Conservation (phyloP, 2,113 vertebrate species). For the Nanorana parkeri region DNA sequence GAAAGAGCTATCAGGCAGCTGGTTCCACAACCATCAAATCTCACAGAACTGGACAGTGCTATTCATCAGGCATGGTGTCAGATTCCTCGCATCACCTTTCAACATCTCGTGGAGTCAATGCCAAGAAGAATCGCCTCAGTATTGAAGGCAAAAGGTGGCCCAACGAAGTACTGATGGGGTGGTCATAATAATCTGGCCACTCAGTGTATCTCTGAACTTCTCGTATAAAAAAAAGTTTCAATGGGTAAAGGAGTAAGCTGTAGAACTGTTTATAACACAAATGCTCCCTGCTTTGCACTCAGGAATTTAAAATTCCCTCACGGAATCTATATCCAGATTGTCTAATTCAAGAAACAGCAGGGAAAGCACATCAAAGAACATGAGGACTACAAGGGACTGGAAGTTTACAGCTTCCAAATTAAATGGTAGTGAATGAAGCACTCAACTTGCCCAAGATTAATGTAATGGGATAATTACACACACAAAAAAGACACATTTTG, state of each 20-base stretch:
- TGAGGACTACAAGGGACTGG: not conserved
- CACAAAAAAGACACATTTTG: not conserved
- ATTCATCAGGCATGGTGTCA: too few relatives aligned
- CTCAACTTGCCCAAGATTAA: not conserved
- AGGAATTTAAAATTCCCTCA: not conserved
- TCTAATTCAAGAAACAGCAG: constrained; percentile 38
- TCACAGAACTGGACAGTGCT: too few relatives aligned
- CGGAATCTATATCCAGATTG: constrained; percentile 2
- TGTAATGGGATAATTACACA: constrained; percentile 33
- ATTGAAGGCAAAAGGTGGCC: too few relatives aligned
- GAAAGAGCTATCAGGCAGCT: too few relatives aligned
- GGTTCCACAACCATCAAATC: too few relatives aligned
- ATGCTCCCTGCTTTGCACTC: not conserved
- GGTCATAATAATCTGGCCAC: too few relatives aligned
- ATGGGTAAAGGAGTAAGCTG: not conserved
- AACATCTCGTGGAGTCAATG: too few relatives aligned
- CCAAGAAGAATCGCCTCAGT: too few relatives aligned
- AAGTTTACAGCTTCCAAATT: constrained; percentile 3
- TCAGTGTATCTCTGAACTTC: too few relatives aligned
- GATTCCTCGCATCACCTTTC: too few relatives aligned
- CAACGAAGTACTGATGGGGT: too few relatives aligned
- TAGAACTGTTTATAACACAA: constrained; percentile 1
- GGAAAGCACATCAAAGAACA: constrained; percentile 25
- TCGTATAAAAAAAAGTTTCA: too few relatives aligned
- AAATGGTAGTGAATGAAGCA: constrained; percentile 18